Base-by-base conservation (phyloP, 1,140 invertebrate species). In the Dendroctonus ponderosae region DNA sequence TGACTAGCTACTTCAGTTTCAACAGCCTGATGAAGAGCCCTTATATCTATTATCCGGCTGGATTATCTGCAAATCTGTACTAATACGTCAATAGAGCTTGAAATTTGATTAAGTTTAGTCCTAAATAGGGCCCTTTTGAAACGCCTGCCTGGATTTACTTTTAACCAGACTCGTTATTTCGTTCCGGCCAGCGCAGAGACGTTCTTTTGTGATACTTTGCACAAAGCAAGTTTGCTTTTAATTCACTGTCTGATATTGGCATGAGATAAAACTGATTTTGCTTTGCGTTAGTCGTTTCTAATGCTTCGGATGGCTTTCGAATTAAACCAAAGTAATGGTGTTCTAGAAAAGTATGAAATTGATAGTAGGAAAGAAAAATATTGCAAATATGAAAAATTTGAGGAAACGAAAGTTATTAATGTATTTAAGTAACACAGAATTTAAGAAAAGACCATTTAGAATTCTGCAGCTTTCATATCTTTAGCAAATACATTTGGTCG, bases 61-160 rank as follows among this genome's bases (percentile, higher is more conserved):
- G 73, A 76, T 76, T 72, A 76, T 74, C 74, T 68, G 64, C 52
- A 72, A 76, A 76, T 76, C 74, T 74, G 70, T 54, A 71, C 69
- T 76, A 76, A 76, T 76, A 76, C 73, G 73, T 71, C 73, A 74
- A 76, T 76, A 74, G 73, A 75, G 73, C 72, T 75, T 71, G 72
- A 76, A 76, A 76, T 76, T 76, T 76, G 74, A 76, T 76, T 76
- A 75, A 74, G 72, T 74, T 74, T 76, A 67, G 72, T 70, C 67
- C 59, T 64, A 69, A 63, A 70, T 66, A 67, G 66, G 70, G 59
- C 69, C 66, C 72, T 72, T 74, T 70, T 68, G 61, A 73, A 70
- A 70, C 38, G 56, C 54, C 51, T 62, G 62, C 60, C 69, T 69
- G 66, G 66, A 71, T 72, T 72, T 71, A 60, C 70, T 70, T 70